phyloP scores from a whole-genome alignment of 2,888 invertebrate species.

The Brachyptera putata region DNA sequence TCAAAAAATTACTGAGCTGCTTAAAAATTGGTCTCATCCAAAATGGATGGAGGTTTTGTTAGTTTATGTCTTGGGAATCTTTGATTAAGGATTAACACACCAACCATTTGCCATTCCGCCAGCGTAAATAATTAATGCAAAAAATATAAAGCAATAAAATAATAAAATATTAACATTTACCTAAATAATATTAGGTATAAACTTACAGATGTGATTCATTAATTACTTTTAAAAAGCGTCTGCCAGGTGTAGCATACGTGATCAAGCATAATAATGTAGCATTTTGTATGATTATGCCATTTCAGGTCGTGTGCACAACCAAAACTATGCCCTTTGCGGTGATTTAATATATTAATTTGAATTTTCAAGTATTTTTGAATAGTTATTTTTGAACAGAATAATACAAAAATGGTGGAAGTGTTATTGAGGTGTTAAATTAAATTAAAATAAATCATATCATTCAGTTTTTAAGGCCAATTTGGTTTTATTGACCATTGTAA shows the following conservation, averaged over 20 bases:
- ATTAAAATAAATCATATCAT: slow-evolving; percentile 1
- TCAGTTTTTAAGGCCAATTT: slow-evolving; percentile 15
- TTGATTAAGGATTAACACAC: slow-evolving; percentile 22
- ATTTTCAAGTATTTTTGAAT: not conserved
- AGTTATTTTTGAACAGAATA: slow-evolving; percentile 48
- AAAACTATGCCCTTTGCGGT: slow-evolving; percentile 36
- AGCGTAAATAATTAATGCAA: slow-evolving; percentile 20
- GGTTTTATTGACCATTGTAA: slow-evolving; percentile 31
- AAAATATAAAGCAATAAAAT: slow-evolving; percentile 15
- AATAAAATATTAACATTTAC: slow-evolving; percentile 11
- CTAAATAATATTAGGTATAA: not conserved
- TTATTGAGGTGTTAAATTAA: slow-evolving; percentile 29
- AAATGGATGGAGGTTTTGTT: too few species aligned
- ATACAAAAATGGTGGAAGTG: slow-evolving; percentile 29
- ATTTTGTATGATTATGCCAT: not conserved
- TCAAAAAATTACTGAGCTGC: too few species aligned
- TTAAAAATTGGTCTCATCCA: too few species aligned
- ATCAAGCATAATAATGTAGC: too few species aligned
- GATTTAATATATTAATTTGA: too few species aligned
- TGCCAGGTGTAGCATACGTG: not conserved
- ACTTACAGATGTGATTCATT: too few species aligned
- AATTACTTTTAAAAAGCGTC: not conserved
- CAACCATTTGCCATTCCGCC: slow-evolving; percentile 24
- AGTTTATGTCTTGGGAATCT: not conserved
- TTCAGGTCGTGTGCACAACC: not conserved